phyloP scores from a whole-genome alignment of 2,888 invertebrate genomes.

The Caenorhabditis sinica region DNA sequence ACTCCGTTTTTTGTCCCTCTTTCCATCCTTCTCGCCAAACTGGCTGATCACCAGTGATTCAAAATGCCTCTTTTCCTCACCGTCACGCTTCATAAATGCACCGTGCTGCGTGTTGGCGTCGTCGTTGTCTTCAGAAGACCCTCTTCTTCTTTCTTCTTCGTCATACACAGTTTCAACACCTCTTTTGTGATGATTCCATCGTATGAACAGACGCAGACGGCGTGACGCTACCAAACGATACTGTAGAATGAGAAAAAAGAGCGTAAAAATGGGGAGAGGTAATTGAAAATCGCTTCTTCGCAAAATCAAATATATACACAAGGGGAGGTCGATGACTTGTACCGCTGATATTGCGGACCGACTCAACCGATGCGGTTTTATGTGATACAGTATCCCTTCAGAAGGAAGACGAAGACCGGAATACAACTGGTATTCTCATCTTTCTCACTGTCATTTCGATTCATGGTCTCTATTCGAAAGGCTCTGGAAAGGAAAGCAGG shows the following conservation, averaged over 20 bases:
- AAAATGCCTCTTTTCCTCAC: constrained; percentile 31
- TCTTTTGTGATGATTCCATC: constrained; percentile 47
- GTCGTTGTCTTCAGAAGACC: constrained; percentile 54
- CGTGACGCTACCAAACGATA: constrained; percentile 46
- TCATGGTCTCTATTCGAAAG: neutral
- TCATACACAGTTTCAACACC: constrained; percentile 60
- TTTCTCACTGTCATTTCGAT: neutral
- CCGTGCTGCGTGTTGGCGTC: constrained; percentile 38
- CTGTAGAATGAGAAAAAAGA: constrained; percentile 13
- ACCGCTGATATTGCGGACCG: constrained; percentile 63
- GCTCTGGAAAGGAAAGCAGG: neutral
- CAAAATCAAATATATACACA: constrained; percentile 46
- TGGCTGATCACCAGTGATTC: constrained; percentile 56
- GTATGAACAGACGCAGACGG: constrained; percentile 49
- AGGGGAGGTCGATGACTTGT: constrained; percentile 59
- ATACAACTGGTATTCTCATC: constrained; percentile 44
- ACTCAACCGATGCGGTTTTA: constrained; percentile 54
- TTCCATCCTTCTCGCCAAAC: constrained; percentile 32
- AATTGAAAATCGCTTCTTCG: constrained; percentile 33
- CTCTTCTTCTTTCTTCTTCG: constrained; percentile 15
- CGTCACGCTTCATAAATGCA: constrained; percentile 68
- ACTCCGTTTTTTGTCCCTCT: neutral
- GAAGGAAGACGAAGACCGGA: constrained; percentile 29
- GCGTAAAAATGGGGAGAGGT: constrained; percentile 32
- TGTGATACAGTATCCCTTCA: constrained; percentile 45